phyloP scores from a whole-genome alignment of 2,888 invertebrate species.

The Rutpela maculata region DNA sequence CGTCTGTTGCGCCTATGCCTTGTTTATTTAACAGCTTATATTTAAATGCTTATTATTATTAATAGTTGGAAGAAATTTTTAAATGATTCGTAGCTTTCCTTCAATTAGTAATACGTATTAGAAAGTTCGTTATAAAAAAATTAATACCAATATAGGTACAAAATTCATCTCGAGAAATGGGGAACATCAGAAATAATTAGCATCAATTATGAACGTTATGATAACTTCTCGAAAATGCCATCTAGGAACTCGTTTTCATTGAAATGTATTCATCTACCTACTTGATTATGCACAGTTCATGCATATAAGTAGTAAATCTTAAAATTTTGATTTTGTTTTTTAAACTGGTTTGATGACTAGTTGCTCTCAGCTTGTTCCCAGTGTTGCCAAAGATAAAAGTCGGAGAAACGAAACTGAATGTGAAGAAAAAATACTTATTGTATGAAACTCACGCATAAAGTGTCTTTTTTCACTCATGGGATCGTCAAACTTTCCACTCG shows the following conservation, averaged over 20 bases:
- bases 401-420: too few relatives aligned
- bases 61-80: not conserved
- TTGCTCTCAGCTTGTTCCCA: not conserved
- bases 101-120: not conserved
- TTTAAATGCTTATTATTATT: too few relatives aligned
- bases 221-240: constrained; percentile 1
- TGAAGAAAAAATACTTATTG: too few relatives aligned
- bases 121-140: not conserved
- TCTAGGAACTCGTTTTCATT: not conserved
- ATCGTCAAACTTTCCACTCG: too few relatives aligned
- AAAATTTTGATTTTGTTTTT: not conserved
- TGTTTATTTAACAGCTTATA: too few relatives aligned
- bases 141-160: not conserved
- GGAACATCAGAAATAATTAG: not conserved
- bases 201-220: constrained; percentile 1
- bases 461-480: too few relatives aligned
- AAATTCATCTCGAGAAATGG: not conserved
- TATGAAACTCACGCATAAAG: too few relatives aligned
- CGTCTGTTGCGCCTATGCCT: too few relatives aligned
- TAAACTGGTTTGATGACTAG: not conserved
- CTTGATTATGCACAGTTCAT: not conserved
- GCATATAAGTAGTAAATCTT: too few relatives aligned
- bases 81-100: not conserved
- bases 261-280: not conserved
- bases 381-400: not conserved